Base-by-base conservation (phyloP, 2,888 invertebrate species). In the Eristalis tenax region DNA sequence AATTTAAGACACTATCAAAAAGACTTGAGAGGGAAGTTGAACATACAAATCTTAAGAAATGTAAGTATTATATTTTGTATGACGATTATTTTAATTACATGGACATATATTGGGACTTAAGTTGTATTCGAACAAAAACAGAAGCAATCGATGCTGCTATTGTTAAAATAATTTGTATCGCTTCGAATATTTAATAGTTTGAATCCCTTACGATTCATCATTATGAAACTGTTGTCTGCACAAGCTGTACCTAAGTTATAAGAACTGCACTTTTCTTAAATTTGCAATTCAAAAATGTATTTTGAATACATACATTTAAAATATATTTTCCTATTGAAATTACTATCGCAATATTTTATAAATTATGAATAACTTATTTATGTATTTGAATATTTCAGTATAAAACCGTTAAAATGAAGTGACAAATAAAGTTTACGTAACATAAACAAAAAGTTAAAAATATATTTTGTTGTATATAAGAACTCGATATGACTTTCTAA, bases 401-500 rank as follows among this genome's bases (percentile, higher is more conserved):
- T 50, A 18, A 69, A 38, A 74, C 56, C 63, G 57, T 82, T 32
- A 43, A 74, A 79, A 70, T 64, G 10, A 65, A 70, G 56, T 18
- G 4, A 22, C 70, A 87, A 87, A 59, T 74, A 71, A 50, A 78
- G 35, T 63, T 61, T 56, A 69, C 75, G 63, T 13, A 43, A 56
- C 63, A 73, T 26, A 59, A 15, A 69, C 18, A 78, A 64, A 6
- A 64, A 75, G 40, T 28, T 35, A 40, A 10, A 66, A 50, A 68
- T 23, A 68, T 15, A 64, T 73, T 61, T 57, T 59, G 26, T 15
- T n/a, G 40, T 57, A 64, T 43, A 64, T 63, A 63, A 68, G 57
- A 76, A 76, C 59, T 82, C 63, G 50, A 78, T 66, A 75, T 64
- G 87, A 73, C 81, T 79, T 65, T 81, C 80, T 71, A 75, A 78